Conservation (phyloP, 2,797 vertebrate genomes). For the Leontocebus nigricollis region DNA sequence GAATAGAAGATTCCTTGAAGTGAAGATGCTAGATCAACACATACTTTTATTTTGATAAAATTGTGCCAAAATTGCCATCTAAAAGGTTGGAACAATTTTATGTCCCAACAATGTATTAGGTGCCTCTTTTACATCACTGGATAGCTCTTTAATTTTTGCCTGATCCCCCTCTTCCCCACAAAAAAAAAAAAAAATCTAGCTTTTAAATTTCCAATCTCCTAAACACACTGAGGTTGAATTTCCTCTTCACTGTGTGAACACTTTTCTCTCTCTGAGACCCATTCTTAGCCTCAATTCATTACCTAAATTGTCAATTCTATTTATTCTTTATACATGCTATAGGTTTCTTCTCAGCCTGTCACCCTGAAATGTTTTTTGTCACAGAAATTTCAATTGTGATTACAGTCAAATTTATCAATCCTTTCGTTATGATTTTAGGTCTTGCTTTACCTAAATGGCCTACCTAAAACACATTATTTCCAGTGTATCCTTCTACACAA, state of each 20-base stretch:
- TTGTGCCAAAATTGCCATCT: neutral
- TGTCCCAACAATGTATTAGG: neutral
- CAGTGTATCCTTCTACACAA: neutral
- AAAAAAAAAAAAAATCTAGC: neutral
- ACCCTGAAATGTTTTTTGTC: neutral
- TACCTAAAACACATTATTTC: neutral
- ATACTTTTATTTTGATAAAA: neutral
- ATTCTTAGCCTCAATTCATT: neutral
- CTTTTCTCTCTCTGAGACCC: neutral
- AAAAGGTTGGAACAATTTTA: neutral
- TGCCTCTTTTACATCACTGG: neutral
- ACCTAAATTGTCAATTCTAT: neutral
- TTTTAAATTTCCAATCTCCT: neutral
- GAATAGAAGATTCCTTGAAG: neutral
- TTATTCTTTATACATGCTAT: neutral
- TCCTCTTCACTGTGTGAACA: neutral
- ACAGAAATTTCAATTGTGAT: neutral
- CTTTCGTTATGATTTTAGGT: neutral
- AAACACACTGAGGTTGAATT: neutral
- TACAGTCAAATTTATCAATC: neutral
- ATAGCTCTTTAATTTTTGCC: neutral
- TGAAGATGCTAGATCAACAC: neutral
- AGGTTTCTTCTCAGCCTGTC: neutral
- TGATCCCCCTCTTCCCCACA: accelerated
- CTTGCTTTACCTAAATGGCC: neutral